Evolutionary conservation across 2,797 vertebrate species (phyloP).

Genomic region (Hipposideros larvatus): DNA sequence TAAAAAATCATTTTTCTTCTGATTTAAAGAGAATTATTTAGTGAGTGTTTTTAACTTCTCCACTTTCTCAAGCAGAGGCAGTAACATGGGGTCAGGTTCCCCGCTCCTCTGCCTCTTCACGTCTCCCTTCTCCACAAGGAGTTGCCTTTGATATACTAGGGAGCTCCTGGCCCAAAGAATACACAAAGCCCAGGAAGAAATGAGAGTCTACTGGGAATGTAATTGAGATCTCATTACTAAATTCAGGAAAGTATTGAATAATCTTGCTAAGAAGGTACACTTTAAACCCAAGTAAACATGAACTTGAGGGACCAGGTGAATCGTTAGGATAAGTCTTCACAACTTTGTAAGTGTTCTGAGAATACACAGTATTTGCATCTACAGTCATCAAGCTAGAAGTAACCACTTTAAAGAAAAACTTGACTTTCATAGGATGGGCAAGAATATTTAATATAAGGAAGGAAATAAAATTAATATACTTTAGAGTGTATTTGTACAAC

Average conservation of each 20-base stretch:
- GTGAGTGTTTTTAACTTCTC: constrained; percentile 82
- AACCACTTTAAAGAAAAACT: neutral
- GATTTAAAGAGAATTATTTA: constrained; percentile 85
- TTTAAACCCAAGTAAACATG: constrained; percentile 53
- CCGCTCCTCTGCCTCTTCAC: constrained; percentile 49
- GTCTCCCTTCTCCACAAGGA: constrained; percentile 69
- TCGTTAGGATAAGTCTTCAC: neutral
- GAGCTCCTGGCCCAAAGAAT: constrained; percentile 59
- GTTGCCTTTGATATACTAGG: constrained; percentile 75
- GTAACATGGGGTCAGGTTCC: constrained; percentile 66
- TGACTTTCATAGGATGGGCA: neutral
- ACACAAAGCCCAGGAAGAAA: constrained; percentile 62
- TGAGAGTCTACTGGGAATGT: constrained; percentile 23
- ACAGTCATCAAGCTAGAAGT: neutral
- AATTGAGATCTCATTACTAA: constrained; percentile 62
- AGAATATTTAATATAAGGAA: neutral
- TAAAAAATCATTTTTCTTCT: constrained; percentile 84
- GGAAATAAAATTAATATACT: neutral
- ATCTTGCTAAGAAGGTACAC: neutral
- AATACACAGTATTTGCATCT: neutral
- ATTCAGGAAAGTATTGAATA: constrained; percentile 35
- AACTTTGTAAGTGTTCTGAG: neutral
- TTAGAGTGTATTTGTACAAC: neutral
- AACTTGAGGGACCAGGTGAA: neutral
- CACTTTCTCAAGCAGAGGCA: constrained; percentile 67